Conservation (phyloP, 2,797 vertebrate species). For the Malurus splendens region DNA sequence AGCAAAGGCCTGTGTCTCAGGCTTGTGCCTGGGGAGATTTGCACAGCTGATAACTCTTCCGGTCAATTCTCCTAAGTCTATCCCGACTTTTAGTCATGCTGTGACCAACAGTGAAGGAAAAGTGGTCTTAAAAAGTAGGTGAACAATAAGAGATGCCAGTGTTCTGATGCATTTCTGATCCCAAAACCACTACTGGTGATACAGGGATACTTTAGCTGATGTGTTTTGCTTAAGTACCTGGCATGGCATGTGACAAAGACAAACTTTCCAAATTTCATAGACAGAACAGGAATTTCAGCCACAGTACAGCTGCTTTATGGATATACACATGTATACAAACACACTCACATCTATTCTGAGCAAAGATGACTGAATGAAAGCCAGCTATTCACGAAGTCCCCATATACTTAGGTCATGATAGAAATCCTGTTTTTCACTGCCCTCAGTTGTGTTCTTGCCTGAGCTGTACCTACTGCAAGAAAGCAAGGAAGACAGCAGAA, state of each 20-base stretch:
- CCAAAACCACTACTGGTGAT: background rate
- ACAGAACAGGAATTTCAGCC: background rate
- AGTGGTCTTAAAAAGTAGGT: background rate
- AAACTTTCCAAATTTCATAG: background rate
- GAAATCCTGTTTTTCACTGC: background rate
- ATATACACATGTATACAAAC: background rate
- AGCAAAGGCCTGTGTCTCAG: background rate
- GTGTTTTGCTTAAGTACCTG: background rate
- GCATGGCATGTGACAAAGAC: background rate
- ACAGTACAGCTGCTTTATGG: background rate
- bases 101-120: background rate
- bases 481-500: background rate
- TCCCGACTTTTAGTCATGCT: background rate
- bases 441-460: background rate
- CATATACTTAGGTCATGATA: background rate
- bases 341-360: background rate
- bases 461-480: background rate
- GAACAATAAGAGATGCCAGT: background rate
- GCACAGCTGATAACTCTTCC: background rate
- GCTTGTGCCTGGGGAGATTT: background rate
- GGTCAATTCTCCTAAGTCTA: background rate
- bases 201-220: accelerated
- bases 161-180: background rate
- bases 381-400: background rate
- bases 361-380: background rate